These are phyloP conservation scores for Calcarius lapponicus DNA, from an alignment of 2,797 vertebrate species.

Conservation along the genomic window DNA sequence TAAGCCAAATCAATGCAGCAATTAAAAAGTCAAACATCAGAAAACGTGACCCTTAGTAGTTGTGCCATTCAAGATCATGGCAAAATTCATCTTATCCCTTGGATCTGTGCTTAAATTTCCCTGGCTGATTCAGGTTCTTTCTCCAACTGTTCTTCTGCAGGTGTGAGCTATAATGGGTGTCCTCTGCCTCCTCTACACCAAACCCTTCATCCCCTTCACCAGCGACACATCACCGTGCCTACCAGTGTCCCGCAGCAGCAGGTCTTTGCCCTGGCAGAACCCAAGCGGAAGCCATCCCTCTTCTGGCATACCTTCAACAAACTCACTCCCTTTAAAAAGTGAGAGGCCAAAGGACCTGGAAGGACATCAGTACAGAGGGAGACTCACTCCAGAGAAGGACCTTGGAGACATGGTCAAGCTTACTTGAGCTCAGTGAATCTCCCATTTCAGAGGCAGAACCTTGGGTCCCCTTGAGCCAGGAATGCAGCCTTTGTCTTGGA, in stretches of 20 bases:
- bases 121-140: not conserved
- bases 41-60: not conserved
- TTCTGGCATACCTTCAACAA: conserved; percentile 91
- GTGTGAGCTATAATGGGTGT: conserved; percentile 81
- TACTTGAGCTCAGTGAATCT: not conserved
- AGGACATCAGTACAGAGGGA: not conserved
- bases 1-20: not conserved
- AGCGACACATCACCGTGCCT: conserved; percentile 95
- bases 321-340: conserved; percentile 90
- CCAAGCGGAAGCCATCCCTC: conserved; percentile 90
- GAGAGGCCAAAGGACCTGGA: conserved; percentile 34
- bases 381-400: not conserved
- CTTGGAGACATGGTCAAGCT: not conserved
- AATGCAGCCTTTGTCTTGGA: not conserved
- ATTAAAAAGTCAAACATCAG: not conserved
- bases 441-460: not conserved
- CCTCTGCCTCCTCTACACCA: conserved; percentile 85
- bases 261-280: conserved; percentile 94
- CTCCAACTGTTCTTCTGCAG: conserved; percentile 58
- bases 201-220: conserved; percentile 89
- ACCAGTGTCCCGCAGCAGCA: conserved; percentile 95
- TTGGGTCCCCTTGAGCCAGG: not conserved
- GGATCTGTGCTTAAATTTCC: not conserved
- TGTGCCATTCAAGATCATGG: not conserved
- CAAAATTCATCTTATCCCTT: not conserved